Evolutionary conservation across 1,140 invertebrate genomes (phyloP), one percentile per base, ranked within the genome.

Genomic region (Cyclina sinensis): DNA sequence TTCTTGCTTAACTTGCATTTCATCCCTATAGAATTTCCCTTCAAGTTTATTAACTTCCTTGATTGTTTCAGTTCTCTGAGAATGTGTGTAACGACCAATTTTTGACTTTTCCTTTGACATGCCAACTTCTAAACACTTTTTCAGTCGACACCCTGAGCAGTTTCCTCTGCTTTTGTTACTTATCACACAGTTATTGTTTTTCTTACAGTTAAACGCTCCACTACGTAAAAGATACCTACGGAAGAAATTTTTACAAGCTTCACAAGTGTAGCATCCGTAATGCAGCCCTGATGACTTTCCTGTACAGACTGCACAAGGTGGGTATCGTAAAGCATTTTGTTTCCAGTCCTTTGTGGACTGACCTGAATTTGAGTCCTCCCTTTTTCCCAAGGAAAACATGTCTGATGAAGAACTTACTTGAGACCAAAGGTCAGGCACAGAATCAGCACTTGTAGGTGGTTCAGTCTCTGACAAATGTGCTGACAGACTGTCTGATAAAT

Each of bases 231-330:
- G 43, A 48, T 88, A 88, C 16, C 86, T 0, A 18, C 86, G 62
- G 57, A 88, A 88, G 35, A 88, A 88, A 27, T 88, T 92, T 92
- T 96, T 96, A 91, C 96, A 96, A 1, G 96, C 96, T 82, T 96
- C 96, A 85, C 96, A 96, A 3, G 95, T 95, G 79, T 95, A 94
- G 7, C 95, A 96, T 37, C 96, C 96, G 90, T 96, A 96, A 89
- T 96, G 96, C 24, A 96, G 93, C 11, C 96, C 96, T 14, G 94
- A 95, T 11, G 96, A 94, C 46, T 94, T 94, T 46, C 96, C 96
- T 35, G 93, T 94, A 90, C 96, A 96, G 14, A 96, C 94, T 62
- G 92, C 91, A 92, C 96, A 96, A 0, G 94, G 94, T 16, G 94
- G 94, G 16, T 94, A 89, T 39, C 57, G 89, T 18, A 81, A 62